These are phyloP conservation scores for Limonius californicus DNA, from an alignment of 1,140 invertebrate species.

Conservation along the genomic window DNA sequence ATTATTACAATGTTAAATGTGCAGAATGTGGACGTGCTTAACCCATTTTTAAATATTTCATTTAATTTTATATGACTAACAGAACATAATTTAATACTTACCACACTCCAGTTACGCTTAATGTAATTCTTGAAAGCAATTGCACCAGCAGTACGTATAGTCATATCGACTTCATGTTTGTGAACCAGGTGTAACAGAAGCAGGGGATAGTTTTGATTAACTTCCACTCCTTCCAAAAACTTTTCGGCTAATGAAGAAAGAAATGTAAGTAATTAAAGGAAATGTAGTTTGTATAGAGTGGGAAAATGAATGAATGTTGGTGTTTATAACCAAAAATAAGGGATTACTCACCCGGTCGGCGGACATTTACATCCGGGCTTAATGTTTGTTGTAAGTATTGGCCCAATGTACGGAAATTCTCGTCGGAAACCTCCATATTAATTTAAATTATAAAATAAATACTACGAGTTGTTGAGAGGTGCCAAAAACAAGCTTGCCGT, in stretches of 20 bases:
- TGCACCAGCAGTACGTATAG: slow-evolving; percentile 81
- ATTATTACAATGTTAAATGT: too few relatives aligned
- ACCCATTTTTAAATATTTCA: too few relatives aligned
- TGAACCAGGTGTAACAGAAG: slow-evolving; percentile 81
- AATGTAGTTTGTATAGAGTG: background rate
- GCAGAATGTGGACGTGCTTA: too few relatives aligned
- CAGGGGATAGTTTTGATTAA: slow-evolving; percentile 87
- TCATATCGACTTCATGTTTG: slow-evolving; percentile 71
- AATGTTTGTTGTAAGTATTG: slow-evolving; percentile 85
- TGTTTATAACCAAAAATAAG: slow-evolving; percentile 5
- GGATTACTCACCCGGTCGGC: slow-evolving; percentile 71
- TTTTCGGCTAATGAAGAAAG: slow-evolving; percentile 72
- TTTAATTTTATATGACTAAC: too few relatives aligned
- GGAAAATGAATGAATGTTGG: slow-evolving; percentile 42
- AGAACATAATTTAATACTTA: slow-evolving; percentile 59
- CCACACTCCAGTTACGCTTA: slow-evolving; percentile 91
- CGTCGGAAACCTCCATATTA: slow-evolving; percentile 77
- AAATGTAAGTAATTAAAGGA: background rate
- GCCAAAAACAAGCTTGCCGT: too few relatives aligned
- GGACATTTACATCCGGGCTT: slow-evolving; percentile 73
- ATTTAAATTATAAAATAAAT: background rate
- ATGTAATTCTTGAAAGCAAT: slow-evolving; percentile 97
- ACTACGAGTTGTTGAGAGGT: too few relatives aligned
- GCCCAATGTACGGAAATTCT: slow-evolving; percentile 74
- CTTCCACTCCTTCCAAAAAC: slow-evolving; percentile 85